A percentile compares a stretch with the other conserved stretches of the same genome.
These are phyloP conservation scores for Gobiocypris rarus DNA, from an alignment of 2,113 vertebrate genomes.

Conservation along the genomic window DNA sequence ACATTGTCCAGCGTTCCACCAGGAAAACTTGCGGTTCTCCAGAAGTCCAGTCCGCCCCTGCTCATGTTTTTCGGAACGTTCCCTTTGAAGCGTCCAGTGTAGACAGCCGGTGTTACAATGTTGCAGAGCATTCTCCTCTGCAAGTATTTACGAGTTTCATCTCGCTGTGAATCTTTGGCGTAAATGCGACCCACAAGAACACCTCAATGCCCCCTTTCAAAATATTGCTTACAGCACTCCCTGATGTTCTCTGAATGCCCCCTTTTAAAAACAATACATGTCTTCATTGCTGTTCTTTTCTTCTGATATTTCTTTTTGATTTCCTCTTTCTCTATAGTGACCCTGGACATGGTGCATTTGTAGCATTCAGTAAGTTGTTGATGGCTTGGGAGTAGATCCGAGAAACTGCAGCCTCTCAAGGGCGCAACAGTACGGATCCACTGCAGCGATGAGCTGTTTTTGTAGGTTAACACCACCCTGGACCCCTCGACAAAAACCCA, in stretches of 20 bases:
- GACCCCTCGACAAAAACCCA: neutral
- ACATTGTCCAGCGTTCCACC: too few species aligned
- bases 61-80: neutral
- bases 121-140: neutral
- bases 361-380: constrained; percentile 78
- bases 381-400: constrained; percentile 76
- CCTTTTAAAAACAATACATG: neutral
- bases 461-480: neutral
- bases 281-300: neutral
- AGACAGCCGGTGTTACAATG: neutral
- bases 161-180: neutral
- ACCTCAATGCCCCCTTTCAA: neutral
- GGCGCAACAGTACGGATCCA: neutral
- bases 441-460: neutral
- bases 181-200: neutral
- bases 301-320: neutral
- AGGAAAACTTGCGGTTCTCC: too few species aligned
- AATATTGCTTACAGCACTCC: neutral
- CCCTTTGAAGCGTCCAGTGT: neutral
- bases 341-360: constrained; percentile 73
- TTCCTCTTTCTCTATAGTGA: constrained; percentile 64
- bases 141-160: neutral
- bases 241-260: too few species aligned
- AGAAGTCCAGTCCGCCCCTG: too few species aligned
- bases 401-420: neutral